Base-by-base conservation (phyloP, 92 coral and sea anemone genomes). In the Pocillopora meandrina region DNA sequence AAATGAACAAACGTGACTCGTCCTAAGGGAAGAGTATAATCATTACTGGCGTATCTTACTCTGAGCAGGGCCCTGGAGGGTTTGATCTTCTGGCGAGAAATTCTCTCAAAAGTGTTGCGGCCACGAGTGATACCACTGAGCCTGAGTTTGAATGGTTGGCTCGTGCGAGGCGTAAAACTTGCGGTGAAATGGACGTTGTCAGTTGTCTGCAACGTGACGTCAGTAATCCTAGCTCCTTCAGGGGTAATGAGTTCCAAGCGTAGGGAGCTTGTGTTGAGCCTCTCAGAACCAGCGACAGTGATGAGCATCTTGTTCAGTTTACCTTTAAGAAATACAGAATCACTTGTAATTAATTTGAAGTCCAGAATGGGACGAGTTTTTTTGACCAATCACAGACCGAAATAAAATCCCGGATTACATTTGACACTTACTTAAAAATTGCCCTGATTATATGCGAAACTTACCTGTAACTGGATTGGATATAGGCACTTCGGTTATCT, bases 61-160 rank as follows among this genome's bases (percentile, higher is more conserved):
- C 97, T 90, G 33, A 95, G 82, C 14, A 90, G 82, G 42, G 90
- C 87, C 11, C 84, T 79, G 71, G 92, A 86, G 12, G 98, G 94
- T 67, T 86, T 83, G 31, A 93, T 91, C n/a, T 26, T 77, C 42
- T 86, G 87, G 19, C 92, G 91, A 26, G 96, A 93, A 33, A 93
- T 71, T 23, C 96, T 84, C 69, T 93, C 89, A 86, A 93, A 93
- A 6, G 80, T 65, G 20, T 80, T 82, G 3, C 94, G 90, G 1
- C 71, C 72, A 23, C 71, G 91, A 35, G 98, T 95, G 59, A 49
- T 87, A 31, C 98, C 98, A 12, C 49, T 80, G 47, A 95, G 87
- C 65, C 90, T 87, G 1, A 95, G 90, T 72, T 89, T 90, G 82
- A 92, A 95, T 65, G 91, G 85, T 21, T 68, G 84, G 72, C 86